Base-by-base conservation (phyloP, 2,888 invertebrate species). In the Polydrusus pterygomalis region DNA sequence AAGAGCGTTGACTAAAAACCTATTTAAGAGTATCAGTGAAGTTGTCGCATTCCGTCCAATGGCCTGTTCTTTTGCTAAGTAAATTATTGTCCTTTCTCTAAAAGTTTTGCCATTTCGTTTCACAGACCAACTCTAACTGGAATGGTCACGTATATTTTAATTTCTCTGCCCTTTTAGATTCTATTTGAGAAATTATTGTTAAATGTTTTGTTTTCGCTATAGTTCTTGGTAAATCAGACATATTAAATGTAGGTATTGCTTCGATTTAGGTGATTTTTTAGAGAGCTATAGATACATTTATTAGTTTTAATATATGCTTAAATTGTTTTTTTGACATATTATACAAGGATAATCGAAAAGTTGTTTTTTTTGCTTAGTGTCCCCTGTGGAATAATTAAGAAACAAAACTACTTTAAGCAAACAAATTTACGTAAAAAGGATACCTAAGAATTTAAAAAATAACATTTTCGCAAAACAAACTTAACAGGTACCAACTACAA, bases 71-170 rank as follows among this genome's bases (percentile, higher is more conserved):
- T 80, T 80, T 79, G 78, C 84, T 85, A 85, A 85, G 84, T 85
- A 84, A 85, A 84, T 85, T 85, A 85, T 85, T 84, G 84, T 83
- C 83, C 85, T 84, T 84, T 84, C 82, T 82, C 84, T 81, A 83
- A 84, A 85, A 85, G 84, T 85, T 85, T 84, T 80, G 81, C 83
- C 82, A 84, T 84, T 84, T 84, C 71, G 74, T 75, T 76, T 76
- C 78, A 63, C 65, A 65, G 69, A 34, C 71, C 62, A 65, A 73
- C 81, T 82, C 81, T 79, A 81, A 81, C 79, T 80, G 79, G 81
- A 81, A 83, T 81, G 82, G 65, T 82, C 80, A 81, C 84, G 83
- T 84, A 84, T 84, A 84, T 84, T 84, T 84, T 84, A 84, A 84
- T 84, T 84, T 84, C 81, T 81, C 82, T 82, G 83, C 71, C 25